These are phyloP conservation scores for Sebastes hubbsi DNA, from an alignment of 2,797 vertebrate genomes.

Conservation along the genomic window DNA sequence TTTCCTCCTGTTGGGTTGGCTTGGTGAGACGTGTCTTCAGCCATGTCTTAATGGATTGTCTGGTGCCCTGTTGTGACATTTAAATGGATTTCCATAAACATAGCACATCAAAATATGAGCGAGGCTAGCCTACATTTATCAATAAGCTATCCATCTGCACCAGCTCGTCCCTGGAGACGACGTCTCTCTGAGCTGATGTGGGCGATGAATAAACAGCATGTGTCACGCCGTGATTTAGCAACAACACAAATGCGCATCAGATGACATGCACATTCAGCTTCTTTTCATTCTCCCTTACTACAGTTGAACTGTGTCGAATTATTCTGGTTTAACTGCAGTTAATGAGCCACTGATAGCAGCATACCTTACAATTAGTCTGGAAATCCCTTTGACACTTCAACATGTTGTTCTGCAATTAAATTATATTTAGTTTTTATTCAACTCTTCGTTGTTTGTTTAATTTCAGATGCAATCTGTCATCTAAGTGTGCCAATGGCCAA, in stretches of 20 bases:
- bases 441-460: not conserved
- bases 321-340: not conserved
- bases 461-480: not conserved
- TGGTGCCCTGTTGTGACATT: slow-evolving; percentile 33
- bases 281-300: not conserved
- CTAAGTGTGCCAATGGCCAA: not conserved
- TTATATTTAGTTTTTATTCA: not conserved
- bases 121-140: slow-evolving; percentile 33
- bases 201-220: slow-evolving; percentile 26
- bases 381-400: not conserved
- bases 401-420: not conserved
- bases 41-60: slow-evolving; percentile 35
- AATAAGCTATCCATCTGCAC: slow-evolving; percentile 47
- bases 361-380: not conserved
- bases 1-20: not conserved
- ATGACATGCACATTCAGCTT: not conserved
- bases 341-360: not conserved
- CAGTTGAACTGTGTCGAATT: not conserved
- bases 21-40: not conserved
- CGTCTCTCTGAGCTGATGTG: slow-evolving; percentile 25
- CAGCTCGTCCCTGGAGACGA: slow-evolving; percentile 15
- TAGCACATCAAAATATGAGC: slow-evolving; percentile 39
- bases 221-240: slow-evolving; percentile 22
- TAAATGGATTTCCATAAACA: slow-evolving; percentile 56
- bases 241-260: slow-evolving; percentile 6